These are phyloP conservation scores for Syngnathoides biaculeatus DNA, from an alignment of 2,113 vertebrate species.

Conservation along the genomic window DNA sequence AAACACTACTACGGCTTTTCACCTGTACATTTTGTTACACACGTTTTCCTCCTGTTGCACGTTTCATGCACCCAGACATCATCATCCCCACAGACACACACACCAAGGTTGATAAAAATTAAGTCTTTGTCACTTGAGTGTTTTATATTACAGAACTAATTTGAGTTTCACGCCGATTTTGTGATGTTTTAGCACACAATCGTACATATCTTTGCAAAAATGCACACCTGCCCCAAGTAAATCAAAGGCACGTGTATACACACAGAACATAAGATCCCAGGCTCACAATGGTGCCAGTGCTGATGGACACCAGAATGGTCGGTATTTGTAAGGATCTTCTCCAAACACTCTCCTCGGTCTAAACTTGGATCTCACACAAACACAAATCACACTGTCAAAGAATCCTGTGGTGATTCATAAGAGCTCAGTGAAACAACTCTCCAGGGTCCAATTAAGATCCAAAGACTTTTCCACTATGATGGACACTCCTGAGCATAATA, in stretches of 20 bases:
- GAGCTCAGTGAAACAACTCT: conserved; percentile 19
- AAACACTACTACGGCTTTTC: conserved; percentile 11
- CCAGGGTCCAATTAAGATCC: conserved; percentile 22
- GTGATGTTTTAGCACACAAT: background rate
- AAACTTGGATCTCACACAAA: conserved; percentile 21
- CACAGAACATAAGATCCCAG: background rate
- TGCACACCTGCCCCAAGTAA: conserved; percentile 2
- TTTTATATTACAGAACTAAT: background rate
- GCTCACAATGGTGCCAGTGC: conserved; percentile 5
- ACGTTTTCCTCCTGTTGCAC: conserved; percentile 21
- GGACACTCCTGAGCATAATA: background rate
- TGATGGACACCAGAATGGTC: conserved; percentile 17
- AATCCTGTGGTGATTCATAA: conserved; percentile 12
- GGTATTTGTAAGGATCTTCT: conserved; percentile 35
- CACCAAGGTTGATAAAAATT: background rate
- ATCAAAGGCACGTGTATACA: conserved; percentile 3
- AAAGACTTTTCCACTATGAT: conserved; percentile 4
- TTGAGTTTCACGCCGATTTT: background rate
- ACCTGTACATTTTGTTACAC: conserved; percentile 24
- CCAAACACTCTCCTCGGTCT: conserved; percentile 25
- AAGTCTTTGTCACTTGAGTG: background rate
- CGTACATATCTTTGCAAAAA: background rate
- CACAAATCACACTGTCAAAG: conserved; percentile 5
- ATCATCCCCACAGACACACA: background rate
- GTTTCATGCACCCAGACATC: background rate